Base-by-base conservation (phyloP, 1,140 invertebrate genomes). In the Dryas iulia region DNA sequence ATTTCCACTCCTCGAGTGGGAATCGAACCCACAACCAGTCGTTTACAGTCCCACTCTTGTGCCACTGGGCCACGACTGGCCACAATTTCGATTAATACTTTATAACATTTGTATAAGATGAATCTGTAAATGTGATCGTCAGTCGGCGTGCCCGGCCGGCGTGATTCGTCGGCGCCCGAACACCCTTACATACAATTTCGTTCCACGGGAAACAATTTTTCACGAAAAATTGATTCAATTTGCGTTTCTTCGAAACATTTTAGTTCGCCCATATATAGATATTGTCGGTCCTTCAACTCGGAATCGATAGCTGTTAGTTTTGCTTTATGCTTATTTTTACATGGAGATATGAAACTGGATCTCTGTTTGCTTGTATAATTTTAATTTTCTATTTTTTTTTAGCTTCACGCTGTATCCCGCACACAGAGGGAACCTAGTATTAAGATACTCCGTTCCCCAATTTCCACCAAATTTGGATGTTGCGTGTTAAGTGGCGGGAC, bases 191-290 rank as follows among this genome's bases (percentile, higher is more conserved):
- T 47, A 47, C 35, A 47, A 47, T 47, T 47, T 47, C 35, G 35
- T 47, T 47, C 35, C 35, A 12, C 14, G 35, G 35, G 14, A 47
- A 47, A 47, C 35, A 47, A 21, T 47, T 47, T 47, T 47, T 47
- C 35, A 18, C 35, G 14, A 47, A 47, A 47, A 47, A 47, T 47
- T 47, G 35, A 47, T 47, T 47, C 39, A 47, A 47, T 47, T 47
- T 47, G 39, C 39, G 39, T 47, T 47, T 47, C 39, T 47, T 47
- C 14, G 39, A 10, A 47, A n/a, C 39, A 21, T 47, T 47, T 47
- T 47, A 47, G 39, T 47, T 47, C 39, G 39, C 1, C 14, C 39
- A 47, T 47, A 47, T 47, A 47, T 47, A 14, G 39, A 47, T 47
- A 47, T 47, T 47, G 39, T 10, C n/a, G 39, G 39, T 47, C 39